phyloP scores from a whole-genome alignment of 2,113 vertebrate genomes.

The Theristicus caerulescens region DNA sequence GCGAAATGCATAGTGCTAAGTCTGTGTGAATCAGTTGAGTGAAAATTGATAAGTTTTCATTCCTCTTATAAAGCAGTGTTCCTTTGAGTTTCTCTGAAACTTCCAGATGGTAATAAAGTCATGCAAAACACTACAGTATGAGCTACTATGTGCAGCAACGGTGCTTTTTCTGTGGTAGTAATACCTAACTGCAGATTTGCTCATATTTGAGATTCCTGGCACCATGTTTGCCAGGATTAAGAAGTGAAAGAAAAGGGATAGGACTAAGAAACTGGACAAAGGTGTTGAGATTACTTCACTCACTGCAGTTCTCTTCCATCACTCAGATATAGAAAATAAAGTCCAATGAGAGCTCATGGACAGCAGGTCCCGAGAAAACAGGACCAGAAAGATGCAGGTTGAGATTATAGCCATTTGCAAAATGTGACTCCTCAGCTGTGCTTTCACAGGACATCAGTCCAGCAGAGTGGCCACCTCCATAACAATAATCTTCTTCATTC shows the following conservation, averaged over 20 bases:
- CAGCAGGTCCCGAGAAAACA: not conserved
- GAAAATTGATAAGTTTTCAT: not conserved
- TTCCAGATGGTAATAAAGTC: not conserved
- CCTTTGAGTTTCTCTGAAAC: not conserved
- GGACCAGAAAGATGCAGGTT: not conserved
- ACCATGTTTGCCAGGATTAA: not conserved
- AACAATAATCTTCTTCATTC: not conserved
- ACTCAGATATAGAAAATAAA: not conserved
- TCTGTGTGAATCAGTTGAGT: fast-evolving
- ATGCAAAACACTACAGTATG: not conserved
- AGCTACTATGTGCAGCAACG: not conserved
- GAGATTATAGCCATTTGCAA: not conserved
- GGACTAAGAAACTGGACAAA: not conserved
- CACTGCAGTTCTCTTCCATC: not conserved
- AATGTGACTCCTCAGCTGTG: not conserved
- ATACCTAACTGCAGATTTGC: not conserved
- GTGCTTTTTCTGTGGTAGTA: not conserved
- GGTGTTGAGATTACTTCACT: not conserved
- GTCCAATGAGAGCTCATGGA: not conserved
- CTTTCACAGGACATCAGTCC: not conserved
- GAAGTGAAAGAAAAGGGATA: not conserved
- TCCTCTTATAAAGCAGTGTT: not conserved
- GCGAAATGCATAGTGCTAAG: not conserved
- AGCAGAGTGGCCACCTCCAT: not conserved
- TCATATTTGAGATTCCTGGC: not conserved